These are phyloP conservation scores for Melanerpes formicivorus DNA, from an alignment of 2,113 vertebrate species.

Conservation along the genomic window DNA sequence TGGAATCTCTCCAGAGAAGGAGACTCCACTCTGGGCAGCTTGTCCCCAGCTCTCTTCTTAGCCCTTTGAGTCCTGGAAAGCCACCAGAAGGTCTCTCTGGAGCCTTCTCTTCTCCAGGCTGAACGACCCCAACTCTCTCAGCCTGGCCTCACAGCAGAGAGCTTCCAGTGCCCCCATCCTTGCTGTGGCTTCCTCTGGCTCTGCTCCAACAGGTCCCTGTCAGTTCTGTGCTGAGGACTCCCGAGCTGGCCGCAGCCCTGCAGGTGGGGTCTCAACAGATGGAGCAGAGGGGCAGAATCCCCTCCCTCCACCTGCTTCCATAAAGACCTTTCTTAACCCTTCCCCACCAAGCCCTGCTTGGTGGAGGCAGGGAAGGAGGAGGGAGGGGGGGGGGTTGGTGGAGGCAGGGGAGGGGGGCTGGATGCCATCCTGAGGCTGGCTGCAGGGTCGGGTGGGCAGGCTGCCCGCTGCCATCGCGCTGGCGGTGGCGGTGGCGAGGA, in stretches of 20 bases:
- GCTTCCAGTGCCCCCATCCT: too few species aligned
- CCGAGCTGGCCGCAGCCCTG: not conserved
- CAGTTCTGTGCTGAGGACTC: not conserved
- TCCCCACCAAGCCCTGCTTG: rapidly evolving
- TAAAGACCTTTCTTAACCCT: not conserved
- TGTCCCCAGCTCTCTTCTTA: too few species aligned
- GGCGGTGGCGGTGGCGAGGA: not conserved
- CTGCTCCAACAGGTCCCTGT: not conserved
- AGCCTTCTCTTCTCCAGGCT: too few species aligned
- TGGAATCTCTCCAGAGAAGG: too few species aligned
- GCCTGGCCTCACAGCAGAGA: too few species aligned
- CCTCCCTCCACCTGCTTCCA: not conserved
- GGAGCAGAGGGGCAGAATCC: not conserved
- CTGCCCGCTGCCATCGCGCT: not conserved
- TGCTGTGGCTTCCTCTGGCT: not conserved
- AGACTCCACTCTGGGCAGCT: too few species aligned
- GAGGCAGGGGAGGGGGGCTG: not conserved
- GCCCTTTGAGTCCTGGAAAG: too few species aligned
- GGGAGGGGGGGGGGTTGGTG: too few species aligned
- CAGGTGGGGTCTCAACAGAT: not conserved
- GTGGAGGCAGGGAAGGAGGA: not conserved
- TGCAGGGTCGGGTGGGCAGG: not conserved
- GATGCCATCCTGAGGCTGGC: not conserved
- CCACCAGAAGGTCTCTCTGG: too few species aligned
- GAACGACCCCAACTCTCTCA: too few species aligned